These are phyloP conservation scores for Melitaea athalia DNA, from an alignment of 2,888 invertebrate species.

Conservation along the genomic window DNA sequence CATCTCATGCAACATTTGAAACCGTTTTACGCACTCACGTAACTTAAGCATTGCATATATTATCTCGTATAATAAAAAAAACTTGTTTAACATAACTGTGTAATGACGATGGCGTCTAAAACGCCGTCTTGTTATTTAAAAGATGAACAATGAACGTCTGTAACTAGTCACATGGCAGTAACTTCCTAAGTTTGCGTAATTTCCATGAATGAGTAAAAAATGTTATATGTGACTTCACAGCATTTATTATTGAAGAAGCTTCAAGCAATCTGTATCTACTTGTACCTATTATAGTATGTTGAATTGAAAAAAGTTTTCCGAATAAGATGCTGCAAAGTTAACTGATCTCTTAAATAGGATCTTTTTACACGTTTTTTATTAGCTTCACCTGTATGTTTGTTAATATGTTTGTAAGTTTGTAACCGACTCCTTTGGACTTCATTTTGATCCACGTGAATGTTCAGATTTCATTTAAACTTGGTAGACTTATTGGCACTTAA, in stretches of 20 bases:
- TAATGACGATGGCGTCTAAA: conserved; percentile 4
- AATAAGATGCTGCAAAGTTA: too few species aligned
- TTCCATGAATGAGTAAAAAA: conserved; percentile 2
- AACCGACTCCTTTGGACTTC: too few species aligned
- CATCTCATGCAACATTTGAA: conserved; percentile 6
- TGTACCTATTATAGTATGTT: too few species aligned
- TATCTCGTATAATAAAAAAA: conserved; percentile 16
- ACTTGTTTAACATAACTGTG: conserved; percentile 15
- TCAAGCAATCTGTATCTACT: too few species aligned
- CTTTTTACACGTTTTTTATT: too few species aligned
- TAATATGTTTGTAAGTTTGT: too few species aligned
- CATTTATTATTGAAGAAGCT: background rate
- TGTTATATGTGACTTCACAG: background rate
- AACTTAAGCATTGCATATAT: conserved; percentile 12
- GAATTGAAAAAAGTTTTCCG: too few species aligned
- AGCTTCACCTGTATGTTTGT: too few species aligned
- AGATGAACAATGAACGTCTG: conserved; percentile 9
- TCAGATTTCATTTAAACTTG: too few species aligned
- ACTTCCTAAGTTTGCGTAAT: conserved; percentile 11
- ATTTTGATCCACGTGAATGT: too few species aligned
- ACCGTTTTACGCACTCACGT: conserved; percentile 16
- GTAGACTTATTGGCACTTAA: too few species aligned
- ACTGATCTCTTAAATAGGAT: too few species aligned
- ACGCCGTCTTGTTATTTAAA: conserved; percentile 12
- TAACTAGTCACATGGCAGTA: conserved; percentile 8